Evolutionary conservation across 2,113 vertebrate genomes (phyloP).

Genomic region (Oxyruncus cristatus): DNA sequence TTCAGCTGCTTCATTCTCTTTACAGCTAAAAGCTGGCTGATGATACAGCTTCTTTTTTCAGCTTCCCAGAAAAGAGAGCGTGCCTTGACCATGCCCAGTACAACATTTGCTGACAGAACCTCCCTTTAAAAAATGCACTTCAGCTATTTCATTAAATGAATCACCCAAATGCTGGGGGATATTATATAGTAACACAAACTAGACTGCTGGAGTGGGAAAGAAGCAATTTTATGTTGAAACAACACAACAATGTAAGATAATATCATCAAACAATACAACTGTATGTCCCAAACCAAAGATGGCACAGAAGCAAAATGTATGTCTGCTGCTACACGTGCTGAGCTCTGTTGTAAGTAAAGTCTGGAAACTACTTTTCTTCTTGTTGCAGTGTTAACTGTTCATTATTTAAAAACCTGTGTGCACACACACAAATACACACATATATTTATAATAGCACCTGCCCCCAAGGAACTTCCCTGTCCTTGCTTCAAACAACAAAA

Average conservation of each 20-base stretch:
- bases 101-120: neutral
- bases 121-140: neutral
- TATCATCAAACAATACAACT: neutral
- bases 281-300: neutral
- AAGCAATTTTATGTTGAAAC: neutral
- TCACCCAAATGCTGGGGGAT: neutral
- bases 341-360: neutral
- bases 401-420: neutral
- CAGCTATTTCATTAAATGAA: slow-evolving; percentile 15
- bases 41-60: neutral
- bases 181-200: neutral
- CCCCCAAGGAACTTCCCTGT: neutral
- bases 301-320: neutral
- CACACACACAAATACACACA: neutral
- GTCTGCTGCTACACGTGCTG: accelerated
- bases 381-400: neutral
- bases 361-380: neutral
- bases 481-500: neutral
- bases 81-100: neutral
- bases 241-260: neutral
- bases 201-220: neutral
- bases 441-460: neutral
- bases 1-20: neutral
- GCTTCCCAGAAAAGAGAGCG: neutral
- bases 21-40: neutral